phyloP scores from a whole-genome alignment of 2,113 vertebrate genomes.

The Electrona antarctica region DNA sequence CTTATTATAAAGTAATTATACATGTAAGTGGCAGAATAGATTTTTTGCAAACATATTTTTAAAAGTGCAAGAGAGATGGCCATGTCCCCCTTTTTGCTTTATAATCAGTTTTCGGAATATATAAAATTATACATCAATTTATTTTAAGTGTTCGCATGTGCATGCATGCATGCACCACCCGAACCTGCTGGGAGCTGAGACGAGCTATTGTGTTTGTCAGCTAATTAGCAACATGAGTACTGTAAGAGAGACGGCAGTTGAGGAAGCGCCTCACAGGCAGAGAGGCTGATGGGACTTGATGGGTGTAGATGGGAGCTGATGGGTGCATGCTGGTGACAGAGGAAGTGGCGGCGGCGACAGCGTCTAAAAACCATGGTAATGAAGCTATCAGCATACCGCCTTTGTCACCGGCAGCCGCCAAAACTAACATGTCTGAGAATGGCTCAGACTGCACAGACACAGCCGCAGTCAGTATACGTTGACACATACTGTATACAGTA shows the following conservation, averaged over 20 bases:
- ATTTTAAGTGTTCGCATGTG: constrained; percentile 8
- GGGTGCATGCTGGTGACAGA: constrained; percentile 60
- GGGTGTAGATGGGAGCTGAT: constrained; percentile 54
- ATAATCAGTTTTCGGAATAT: too few relatives aligned
- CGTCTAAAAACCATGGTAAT: constrained; percentile 66
- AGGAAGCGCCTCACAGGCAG: constrained; percentile 52
- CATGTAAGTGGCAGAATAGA: too few relatives aligned
- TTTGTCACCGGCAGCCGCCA: constrained; percentile 52
- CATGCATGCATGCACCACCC: not conserved
- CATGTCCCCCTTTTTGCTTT: too few relatives aligned
- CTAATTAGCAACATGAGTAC: constrained; percentile 71
- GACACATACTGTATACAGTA: not conserved
- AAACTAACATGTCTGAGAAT: constrained; percentile 43
- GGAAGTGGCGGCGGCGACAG: constrained; percentile 15
- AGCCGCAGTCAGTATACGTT: constrained; percentile 21
- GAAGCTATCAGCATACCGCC: constrained; percentile 61
- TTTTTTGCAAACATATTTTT: too few relatives aligned
- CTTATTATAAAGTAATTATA: too few relatives aligned
- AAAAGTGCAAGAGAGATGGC: too few relatives aligned
- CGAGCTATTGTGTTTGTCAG: constrained; percentile 66
- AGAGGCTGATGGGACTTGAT: constrained; percentile 56
- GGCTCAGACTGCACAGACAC: constrained; percentile 30
- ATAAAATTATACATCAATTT: too few relatives aligned
- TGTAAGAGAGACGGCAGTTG: constrained; percentile 61
- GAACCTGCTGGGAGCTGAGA: constrained; percentile 28